Conservation (phyloP, 2,113 vertebrate genomes). For the Stercorarius parasiticus region DNA sequence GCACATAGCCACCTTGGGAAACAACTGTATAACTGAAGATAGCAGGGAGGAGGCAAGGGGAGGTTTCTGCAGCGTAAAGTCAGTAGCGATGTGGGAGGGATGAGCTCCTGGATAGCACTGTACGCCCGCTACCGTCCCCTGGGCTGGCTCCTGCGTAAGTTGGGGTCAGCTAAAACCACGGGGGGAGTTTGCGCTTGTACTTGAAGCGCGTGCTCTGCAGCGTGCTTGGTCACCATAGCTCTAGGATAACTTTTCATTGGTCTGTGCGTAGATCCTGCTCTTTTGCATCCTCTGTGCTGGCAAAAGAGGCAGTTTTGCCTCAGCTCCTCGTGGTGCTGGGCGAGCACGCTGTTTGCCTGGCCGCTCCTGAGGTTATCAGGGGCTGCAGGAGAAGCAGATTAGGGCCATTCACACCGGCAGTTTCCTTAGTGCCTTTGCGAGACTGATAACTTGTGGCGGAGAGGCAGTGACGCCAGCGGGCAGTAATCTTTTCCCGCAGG, state of each 20-base stretch:
- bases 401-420: constrained; percentile 29
- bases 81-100: not conserved
- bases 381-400: not conserved
- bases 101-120: not conserved
- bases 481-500: not conserved
- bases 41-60: not conserved
- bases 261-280: not conserved
- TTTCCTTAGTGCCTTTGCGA: constrained; percentile 1
- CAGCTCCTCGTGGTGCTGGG: not conserved
- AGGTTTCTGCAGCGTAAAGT: not conserved
- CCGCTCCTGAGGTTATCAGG: not conserved
- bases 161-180: not conserved
- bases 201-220: rapidly evolving
- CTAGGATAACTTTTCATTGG: not conserved
- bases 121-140: rapidly evolving
- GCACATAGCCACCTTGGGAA: not conserved
- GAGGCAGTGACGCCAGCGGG: constrained; percentile 23
- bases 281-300: not conserved
- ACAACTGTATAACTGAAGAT: not conserved
- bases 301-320: not conserved
- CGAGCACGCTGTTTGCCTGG: not conserved
- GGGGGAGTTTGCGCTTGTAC: rapidly evolving
- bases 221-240: not conserved
- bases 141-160: rapidly evolving
- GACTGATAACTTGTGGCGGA: not conserved